Evolutionary conservation across 92 coral and sea anemone genomes (phyloP), one percentile per base, ranked within the genome.

Genomic region (Heteractis magnifica): DNA sequence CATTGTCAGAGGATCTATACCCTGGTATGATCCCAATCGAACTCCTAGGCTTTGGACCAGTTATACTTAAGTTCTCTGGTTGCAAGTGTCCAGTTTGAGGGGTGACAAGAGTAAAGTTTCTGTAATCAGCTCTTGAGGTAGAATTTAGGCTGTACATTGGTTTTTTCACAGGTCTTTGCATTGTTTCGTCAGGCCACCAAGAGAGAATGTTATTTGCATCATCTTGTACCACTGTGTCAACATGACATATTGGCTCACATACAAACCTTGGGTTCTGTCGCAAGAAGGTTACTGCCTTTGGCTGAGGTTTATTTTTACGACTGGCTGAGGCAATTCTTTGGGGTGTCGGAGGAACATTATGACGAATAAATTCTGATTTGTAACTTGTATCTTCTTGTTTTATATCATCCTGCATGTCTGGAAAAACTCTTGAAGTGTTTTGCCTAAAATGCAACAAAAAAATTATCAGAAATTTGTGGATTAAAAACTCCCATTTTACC

Each of bases 171-270:
- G 82, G 88, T 79, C 85, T 85, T 68, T 89, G 89, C 48, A 93
- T 91, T 34, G 87, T 50, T 75, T 94, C 94, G 1, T 89, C 85
- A 5, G 99, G 99, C 99, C 99, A 97, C 99, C 99, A 97, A 8
- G 93, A 81, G 52, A 86, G 92, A 8, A 77, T 11, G 4, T 70
- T 86, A 8, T 71, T 86, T 41, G 74, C 80, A 6, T 83, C 90
- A 1, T 82, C 79, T 14, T 90, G 86, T 20, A 87, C 80, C 19
- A 75, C 21, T 41, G 98, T 97, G 26, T 88, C 89, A 0, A 97
- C 98, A 86, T 90, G 90, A 74, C 99, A 97, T 52, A 97, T 89
- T 50, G 99, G 99, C 81, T 97, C 99, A 79, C 98, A 94, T 19
- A 90, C 89, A 79, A 88, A 92, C 53, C 99, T 79, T 44, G 97